Evolutionary conservation across 2,888 invertebrate genomes (phyloP), one percentile per base, ranked within the genome.

Genomic region (Achlya flavicornis): DNA sequence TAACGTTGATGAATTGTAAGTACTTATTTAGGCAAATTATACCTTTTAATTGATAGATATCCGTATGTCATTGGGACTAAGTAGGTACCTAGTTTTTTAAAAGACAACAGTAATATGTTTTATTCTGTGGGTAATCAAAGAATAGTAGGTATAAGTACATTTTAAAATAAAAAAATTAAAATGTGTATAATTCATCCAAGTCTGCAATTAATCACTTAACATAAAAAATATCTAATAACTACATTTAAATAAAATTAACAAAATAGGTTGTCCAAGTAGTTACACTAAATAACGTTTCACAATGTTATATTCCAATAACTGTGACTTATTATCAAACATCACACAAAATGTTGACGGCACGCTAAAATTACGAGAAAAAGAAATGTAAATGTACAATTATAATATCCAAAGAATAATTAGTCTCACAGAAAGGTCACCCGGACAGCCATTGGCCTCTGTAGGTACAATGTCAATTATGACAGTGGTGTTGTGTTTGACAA

Each of bases 381-480:
- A 33, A 58, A 58, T 14, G 8, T n/a, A 4, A 35, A 14, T n/a
- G 7, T 38, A 59, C 35, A 61, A 53, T 26, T 59, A 16, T 11
- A 59, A 38, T 38, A 38, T 16, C n/a, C 53, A 53, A 53, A 59
- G 58, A 64, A 66, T 74, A 73, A 83, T 81, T 83, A 76, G 74
- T 77, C 71, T 63, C 72, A 69, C 67, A 70, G 35, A 75, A 73
- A 88, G 88, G 88, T 88, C 86, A 77, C 63, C 62, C 76, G 84
- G 80, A 84, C 85, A 83, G 74, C 35, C 80, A 72, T 82, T 82
- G 85, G 84, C 85, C 88, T 85, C 77, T 67, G 38, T 10, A 62
- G 64, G 65, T 33, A 70, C 88, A 88, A 88, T 86, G 88, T 83
- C 85, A 88, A 86, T 87, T 85, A 83, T 73, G 78, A 81, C 80